Conservation (phyloP, 2,888 invertebrate species). For the Drosophila setosimentum region DNA sequence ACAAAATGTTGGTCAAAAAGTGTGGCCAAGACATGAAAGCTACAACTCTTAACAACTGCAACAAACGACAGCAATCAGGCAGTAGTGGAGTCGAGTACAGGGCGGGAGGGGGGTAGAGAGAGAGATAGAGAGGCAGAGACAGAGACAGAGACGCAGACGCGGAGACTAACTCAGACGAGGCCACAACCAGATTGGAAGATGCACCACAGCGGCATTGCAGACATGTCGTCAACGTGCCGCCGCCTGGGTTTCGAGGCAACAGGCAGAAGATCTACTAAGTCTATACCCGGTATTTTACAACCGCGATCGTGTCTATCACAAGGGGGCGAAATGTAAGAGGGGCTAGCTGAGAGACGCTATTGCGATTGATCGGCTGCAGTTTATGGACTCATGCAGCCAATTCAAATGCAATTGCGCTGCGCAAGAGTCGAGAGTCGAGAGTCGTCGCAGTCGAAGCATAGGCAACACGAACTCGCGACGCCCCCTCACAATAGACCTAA, state of each 20-base stretch:
- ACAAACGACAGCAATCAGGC: slow-evolving; percentile 79
- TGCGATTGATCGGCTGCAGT: slow-evolving; percentile 83
- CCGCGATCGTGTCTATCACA: slow-evolving; percentile 81
- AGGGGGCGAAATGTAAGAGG: slow-evolving; percentile 31
- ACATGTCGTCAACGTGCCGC: slow-evolving; percentile 79
- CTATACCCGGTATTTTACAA: slow-evolving; percentile 79
- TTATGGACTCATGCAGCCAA: slow-evolving; percentile 83
- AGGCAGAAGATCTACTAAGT: slow-evolving; percentile 72
- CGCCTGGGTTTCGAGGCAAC: slow-evolving; percentile 36
- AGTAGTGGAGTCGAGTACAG: slow-evolving; percentile 13
- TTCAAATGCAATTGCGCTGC: slow-evolving; percentile 82
- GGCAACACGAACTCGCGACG: slow-evolving; percentile 70
- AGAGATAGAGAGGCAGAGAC: not conserved
- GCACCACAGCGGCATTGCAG: slow-evolving; percentile 62
- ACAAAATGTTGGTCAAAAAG: slow-evolving; percentile 81
- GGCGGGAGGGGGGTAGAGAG: not conserved
- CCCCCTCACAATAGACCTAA: slow-evolving; percentile 65
- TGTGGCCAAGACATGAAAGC: slow-evolving; percentile 82
- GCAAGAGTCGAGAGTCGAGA: slow-evolving; percentile 34
- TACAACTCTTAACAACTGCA: slow-evolving; percentile 82
- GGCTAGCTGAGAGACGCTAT: slow-evolving; percentile 17
- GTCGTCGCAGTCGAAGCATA: slow-evolving; percentile 25
- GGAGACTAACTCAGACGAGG: slow-evolving; percentile 24
- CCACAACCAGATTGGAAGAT: slow-evolving; percentile 59
- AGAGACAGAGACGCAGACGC: not conserved